Percentiles rank a stretch among this genome's conserved stretches.
These are phyloP conservation scores for Tauraco hartlaubi DNA, from an alignment of 2,797 vertebrate species.

Conservation along the genomic window DNA sequence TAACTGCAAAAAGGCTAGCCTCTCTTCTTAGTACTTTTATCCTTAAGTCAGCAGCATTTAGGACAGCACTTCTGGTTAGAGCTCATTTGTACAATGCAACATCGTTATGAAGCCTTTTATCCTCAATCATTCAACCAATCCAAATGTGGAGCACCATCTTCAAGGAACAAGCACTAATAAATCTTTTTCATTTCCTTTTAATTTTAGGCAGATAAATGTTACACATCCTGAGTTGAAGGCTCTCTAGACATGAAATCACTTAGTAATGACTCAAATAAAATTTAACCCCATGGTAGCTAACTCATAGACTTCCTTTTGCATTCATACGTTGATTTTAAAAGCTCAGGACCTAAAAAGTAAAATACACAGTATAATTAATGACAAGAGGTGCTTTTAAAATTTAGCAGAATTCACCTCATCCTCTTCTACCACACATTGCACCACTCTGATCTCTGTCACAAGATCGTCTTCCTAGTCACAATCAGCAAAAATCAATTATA, in stretches of 20 bases:
- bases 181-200: conserved; percentile 70
- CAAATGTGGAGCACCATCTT: conserved; percentile 30
- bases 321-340: neutral
- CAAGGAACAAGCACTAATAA: conserved; percentile 71
- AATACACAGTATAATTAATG: neutral
- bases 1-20: neutral
- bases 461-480: neutral
- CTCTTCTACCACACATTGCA: neutral
- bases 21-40: neutral
- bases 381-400: neutral
- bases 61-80: conserved; percentile 56
- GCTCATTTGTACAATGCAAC: conserved; percentile 49
- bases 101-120: conserved; percentile 54
- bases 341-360: neutral
- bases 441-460: neutral
- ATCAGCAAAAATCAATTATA: neutral
- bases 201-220: conserved; percentile 69
- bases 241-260: conserved; percentile 46
- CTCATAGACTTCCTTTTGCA: neutral
- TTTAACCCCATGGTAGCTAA: conserved; percentile 42
- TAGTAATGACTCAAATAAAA: neutral
- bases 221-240: conserved; percentile 23
- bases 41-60: conserved; percentile 63
- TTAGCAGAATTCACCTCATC: neutral
- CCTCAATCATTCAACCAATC: conserved; percentile 45